Evolutionary conservation across 2,888 invertebrate species (phyloP), one percentile per base, ranked within the genome.

Genomic region (Phragmatobia fuliginosa): DNA sequence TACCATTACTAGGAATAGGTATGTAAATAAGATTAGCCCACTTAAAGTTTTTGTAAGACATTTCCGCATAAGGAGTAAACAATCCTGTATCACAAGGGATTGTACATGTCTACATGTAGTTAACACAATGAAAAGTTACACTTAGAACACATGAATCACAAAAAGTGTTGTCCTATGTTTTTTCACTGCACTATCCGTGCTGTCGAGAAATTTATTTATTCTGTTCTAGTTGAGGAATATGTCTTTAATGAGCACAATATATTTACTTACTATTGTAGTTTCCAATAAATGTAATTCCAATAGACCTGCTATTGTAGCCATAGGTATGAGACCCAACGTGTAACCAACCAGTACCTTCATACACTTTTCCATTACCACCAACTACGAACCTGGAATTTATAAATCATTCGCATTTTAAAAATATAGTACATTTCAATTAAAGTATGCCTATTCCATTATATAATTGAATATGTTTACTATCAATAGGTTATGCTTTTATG

Each of bases 321-420:
- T 88, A 91, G 0, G 96, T 96, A 74, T 96, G 97, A 0, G 96
- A 93, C 0, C 96, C 97, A 7, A 92, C 90, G 41, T 93, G 91
- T 14, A 95, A 91, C 97, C 97, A 97, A 2, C 97, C 97, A 11
- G 93, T 86, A 7, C 96, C 97, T 88, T 97, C 96, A 76, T 96
- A 97, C 14, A 97, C 90, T 32, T 95, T 92, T 16, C 96, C 97
- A 82, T 97, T 96, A 58, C 96, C 96, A 2, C 96, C 96, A 67
- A 97, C 92, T 67, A 97, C 74, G 73, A 96, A 96, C 67, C 96
- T 96, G 73, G 16, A 85, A 82, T 63, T 38, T 56, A 71, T 14
- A 41, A 45, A 45, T 31, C 49, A 49, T 33, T 4, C 3, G 25
- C 0, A 18, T 28, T n/a, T n/a, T 28, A 36, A 5, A 16, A 25